These are phyloP conservation scores for Eristalinus aeneus DNA, from an alignment of 2,888 invertebrate genomes.

Conservation along the genomic window DNA sequence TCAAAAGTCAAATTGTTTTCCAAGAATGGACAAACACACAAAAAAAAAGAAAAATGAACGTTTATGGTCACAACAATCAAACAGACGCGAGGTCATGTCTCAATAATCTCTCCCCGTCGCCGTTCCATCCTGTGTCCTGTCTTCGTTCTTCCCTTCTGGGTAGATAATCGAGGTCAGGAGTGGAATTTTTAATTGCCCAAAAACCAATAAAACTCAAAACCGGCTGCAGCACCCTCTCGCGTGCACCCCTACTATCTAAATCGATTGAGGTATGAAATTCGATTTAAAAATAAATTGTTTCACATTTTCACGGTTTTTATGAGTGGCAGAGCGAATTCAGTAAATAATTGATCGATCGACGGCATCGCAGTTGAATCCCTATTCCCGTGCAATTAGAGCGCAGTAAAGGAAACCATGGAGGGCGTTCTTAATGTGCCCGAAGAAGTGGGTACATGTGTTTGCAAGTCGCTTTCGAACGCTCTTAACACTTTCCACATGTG, in stretches of 20 bases:
- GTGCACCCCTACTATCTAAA: not conserved
- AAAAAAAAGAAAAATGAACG: not conserved
- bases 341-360: conserved; percentile 57
- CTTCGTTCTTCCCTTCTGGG: not conserved
- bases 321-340: conserved; percentile 55
- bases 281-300: conserved; percentile 58
- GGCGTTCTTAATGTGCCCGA: conserved; percentile 32
- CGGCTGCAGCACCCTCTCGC: not conserved
- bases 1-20: conserved; percentile 36
- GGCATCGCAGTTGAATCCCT: not conserved
- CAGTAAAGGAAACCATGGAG: not conserved
- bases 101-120: not conserved
- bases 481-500: conserved; percentile 63
- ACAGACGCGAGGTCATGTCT: not conserved
- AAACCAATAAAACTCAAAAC: conserved; percentile 26
- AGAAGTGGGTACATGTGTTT: conserved; percentile 14
- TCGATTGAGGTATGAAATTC: conserved; percentile 65
- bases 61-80: conserved; percentile 59
- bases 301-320: conserved; percentile 48
- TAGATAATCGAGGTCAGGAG: conserved; percentile 26
- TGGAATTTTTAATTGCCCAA: conserved; percentile 55
- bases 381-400: conserved; percentile 51
- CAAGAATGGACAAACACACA: conserved; percentile 1
- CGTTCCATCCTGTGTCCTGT: not conserved
- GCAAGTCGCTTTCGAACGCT: conserved; percentile 17